Percentiles rank a stretch among this genome's conserved stretches.
Evolutionary conservation across 2,888 invertebrate species (phyloP).

Genomic region (Andrena camellia): DNA sequence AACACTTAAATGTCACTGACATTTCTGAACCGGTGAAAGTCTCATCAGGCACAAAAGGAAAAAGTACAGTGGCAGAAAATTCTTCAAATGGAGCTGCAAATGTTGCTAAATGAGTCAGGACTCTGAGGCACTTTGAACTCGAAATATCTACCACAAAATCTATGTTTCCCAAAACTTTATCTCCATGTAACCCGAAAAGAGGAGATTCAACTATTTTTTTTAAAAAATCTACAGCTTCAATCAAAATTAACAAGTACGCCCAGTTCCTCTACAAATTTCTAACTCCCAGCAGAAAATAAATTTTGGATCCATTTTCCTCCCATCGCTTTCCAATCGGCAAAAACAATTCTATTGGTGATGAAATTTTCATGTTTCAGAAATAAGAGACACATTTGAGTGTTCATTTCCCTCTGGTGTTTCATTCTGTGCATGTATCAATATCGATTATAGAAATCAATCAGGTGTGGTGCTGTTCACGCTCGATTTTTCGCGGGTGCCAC

Average conservation of each 20-base stretch:
- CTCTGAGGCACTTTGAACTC: no score
- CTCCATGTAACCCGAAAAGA: no score
- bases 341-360: not conserved
- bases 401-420: not conserved
- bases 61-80: not conserved
- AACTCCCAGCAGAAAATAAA: no score
- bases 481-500: slow-evolving; percentile 82
- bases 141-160: not conserved
- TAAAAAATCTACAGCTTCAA: no score
- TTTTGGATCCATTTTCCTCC: no score
- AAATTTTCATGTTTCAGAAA: not conserved
- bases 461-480: slow-evolving; percentile 79
- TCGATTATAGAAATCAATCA: slow-evolving; percentile 74
- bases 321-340: no score
- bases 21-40: not conserved
- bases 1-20: not conserved
- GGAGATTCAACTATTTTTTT: not conserved
- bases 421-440: slow-evolving; percentile 15
- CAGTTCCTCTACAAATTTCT: no score
- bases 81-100: not conserved
- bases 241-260: no score
- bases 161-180: not conserved
- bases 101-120: not conserved
- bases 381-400: not conserved
- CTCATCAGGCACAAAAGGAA: no score